These are phyloP conservation scores for Oasisia sp. DNA, from an alignment of 2,888 invertebrate species.

Conservation along the genomic window DNA sequence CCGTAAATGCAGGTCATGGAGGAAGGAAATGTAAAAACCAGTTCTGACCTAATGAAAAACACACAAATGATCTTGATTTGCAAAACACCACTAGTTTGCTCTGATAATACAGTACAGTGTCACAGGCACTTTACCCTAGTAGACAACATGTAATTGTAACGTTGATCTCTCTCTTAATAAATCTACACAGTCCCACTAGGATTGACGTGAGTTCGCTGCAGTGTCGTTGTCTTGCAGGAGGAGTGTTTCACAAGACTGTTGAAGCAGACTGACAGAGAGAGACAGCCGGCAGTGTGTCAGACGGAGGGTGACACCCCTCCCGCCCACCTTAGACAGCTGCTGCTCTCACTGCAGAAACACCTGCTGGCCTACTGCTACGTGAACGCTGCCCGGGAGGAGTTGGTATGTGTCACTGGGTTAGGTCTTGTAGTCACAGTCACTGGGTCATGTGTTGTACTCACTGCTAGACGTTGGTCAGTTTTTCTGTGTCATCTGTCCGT, in stretches of 20 bases:
- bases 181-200: neutral
- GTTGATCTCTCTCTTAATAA: too few relatives aligned
- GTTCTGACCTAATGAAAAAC: too few relatives aligned
- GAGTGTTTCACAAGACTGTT: conserved; percentile 35
- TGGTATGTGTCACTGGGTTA: conserved; percentile 37
- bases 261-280: conserved; percentile 31
- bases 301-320: conserved; percentile 48
- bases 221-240: conserved; percentile 26
- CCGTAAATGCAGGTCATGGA: too few relatives aligned
- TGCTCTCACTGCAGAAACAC: conserved; percentile 73
- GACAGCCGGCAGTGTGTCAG: conserved; percentile 20
- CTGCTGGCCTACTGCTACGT: conserved; percentile 69
- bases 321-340: conserved; percentile 68
- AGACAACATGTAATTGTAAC: too few relatives aligned
- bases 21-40: too few relatives aligned
- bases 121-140: too few relatives aligned
- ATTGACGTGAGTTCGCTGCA: neutral
- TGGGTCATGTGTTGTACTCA: neutral
- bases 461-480: neutral
- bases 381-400: conserved; percentile 36
- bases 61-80: too few relatives aligned
- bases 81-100: too few relatives aligned
- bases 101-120: too few relatives aligned
- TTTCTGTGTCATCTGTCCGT: too few relatives aligned
- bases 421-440: neutral